Conservation (phyloP, 92 coral and sea anemone species). For the Micromussa lordhowensis region DNA sequence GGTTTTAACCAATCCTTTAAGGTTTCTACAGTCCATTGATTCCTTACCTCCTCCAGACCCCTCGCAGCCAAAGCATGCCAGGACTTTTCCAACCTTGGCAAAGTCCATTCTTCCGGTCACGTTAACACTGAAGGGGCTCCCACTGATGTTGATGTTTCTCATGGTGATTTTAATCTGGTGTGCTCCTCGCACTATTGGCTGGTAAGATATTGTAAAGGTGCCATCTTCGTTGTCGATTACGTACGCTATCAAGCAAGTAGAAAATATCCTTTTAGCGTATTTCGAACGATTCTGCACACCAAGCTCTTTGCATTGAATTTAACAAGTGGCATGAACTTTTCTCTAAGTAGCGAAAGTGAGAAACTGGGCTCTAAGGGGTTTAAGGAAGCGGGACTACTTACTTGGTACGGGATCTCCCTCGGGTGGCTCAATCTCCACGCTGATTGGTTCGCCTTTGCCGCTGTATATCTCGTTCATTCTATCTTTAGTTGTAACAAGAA, state of each 20-base stretch:
- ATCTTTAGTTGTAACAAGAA: conserved; percentile 89
- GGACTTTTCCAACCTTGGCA: conserved; percentile 77
- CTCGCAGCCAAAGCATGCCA: conserved; percentile 86
- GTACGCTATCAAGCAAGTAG: conserved; percentile 52
- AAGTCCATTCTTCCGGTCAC: conserved; percentile 93
- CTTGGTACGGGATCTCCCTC: conserved; percentile 87
- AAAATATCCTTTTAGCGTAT: not conserved
- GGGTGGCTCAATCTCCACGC: conserved; percentile 84
- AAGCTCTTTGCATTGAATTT: not conserved
- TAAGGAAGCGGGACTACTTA: conserved; percentile 5
- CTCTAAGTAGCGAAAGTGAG: not conserved
- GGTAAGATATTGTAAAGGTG: conserved; percentile 86
- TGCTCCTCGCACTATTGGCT: conserved; percentile 81
- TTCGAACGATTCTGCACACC: not conserved
- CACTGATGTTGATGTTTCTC: conserved; percentile 83
- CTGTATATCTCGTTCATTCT: conserved; percentile 88
- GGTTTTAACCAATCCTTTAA: not conserved
- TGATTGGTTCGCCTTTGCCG: conserved; percentile 85
- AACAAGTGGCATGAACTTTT: not conserved
- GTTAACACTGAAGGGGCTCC: conserved; percentile 93
- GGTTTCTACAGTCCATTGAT: not conserved
- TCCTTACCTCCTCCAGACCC: conserved; percentile 87
- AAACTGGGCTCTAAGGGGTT: not conserved
- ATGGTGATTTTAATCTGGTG: conserved; percentile 80
- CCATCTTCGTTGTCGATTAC: conserved; percentile 95